Evolutionary conservation across 2,797 vertebrate genomes (phyloP).

Genomic region (Hemitrygon akajei): DNA sequence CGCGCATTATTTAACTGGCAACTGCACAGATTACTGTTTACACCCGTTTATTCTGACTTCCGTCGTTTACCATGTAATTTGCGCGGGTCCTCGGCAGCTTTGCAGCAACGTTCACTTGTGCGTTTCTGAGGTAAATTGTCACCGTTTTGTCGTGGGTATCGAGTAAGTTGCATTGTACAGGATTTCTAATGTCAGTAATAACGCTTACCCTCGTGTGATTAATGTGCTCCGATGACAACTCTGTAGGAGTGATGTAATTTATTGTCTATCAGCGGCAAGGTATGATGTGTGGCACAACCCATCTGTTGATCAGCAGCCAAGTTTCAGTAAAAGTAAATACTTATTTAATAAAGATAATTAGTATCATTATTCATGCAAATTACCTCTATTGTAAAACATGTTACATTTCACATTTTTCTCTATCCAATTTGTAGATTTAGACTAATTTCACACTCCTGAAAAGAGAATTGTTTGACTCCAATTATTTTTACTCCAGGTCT

Average conservation of each 20-base stretch:
- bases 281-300: neutral
- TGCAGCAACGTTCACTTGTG: neutral
- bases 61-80: neutral
- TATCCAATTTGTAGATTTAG: neutral
- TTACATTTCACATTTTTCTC: neutral
- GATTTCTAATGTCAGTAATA: neutral
- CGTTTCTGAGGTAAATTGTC: neutral
- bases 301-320: conserved; percentile 10
- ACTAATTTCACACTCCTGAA: conserved; percentile 22
- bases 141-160: neutral
- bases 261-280: neutral
- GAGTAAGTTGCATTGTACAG: neutral
- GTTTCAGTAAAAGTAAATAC: conserved; percentile 15
- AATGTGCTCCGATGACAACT: neutral
- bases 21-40: neutral
- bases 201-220: neutral
- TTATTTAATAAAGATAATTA: conserved; percentile 24
- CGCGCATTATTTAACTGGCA: neutral
- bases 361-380: conserved; percentile 17
- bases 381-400: neutral
- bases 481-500: conserved; percentile 10
- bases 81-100: neutral
- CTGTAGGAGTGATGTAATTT: neutral
- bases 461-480: neutral
- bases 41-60: neutral